Conservation (phyloP, 1,140 invertebrate genomes). For the Lepidostoma basale region DNA sequence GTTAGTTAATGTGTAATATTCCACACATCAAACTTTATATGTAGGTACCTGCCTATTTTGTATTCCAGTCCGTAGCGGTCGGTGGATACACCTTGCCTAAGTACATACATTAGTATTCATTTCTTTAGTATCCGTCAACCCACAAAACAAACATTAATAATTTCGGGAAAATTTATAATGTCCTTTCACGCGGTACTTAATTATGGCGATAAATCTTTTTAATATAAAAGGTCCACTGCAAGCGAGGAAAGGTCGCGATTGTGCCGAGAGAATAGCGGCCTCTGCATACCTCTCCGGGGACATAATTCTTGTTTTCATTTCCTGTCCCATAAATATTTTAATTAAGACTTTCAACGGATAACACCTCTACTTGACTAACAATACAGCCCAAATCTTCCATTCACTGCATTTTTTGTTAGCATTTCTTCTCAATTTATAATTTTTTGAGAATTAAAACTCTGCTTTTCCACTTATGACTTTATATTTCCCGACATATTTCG, state of each 20-base stretch:
- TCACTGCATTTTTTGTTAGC: no score
- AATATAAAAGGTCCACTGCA: background rate
- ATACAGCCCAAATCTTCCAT: no score
- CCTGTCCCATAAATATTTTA: constrained; percentile 40
- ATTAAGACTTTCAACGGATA: constrained; percentile 34
- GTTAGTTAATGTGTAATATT: no score
- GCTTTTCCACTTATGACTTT: no score
- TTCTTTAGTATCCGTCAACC: background rate
- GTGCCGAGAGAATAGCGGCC: background rate
- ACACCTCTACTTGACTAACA: constrained; percentile 6
- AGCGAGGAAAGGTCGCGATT: constrained; percentile 6
- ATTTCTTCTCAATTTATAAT: no score
- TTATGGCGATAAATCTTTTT: constrained; percentile 3
- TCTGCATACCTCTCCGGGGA: background rate
- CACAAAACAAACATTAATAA: background rate
- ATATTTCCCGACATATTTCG: no score
- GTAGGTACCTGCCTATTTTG: no score
- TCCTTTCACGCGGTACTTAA: constrained; percentile 2
- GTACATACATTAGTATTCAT: no score
- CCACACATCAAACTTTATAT: no score
- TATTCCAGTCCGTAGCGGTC: no score
- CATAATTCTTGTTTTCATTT: constrained; percentile 36
- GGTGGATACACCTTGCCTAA: no score
- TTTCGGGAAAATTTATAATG: constrained; percentile 19
- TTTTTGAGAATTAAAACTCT: no score